Percentiles rank a stretch among this genome's conserved stretches.
These are phyloP conservation scores for Peromyscus leucopus DNA, from an alignment of 2,113 vertebrate species.

Conservation along the genomic window DNA sequence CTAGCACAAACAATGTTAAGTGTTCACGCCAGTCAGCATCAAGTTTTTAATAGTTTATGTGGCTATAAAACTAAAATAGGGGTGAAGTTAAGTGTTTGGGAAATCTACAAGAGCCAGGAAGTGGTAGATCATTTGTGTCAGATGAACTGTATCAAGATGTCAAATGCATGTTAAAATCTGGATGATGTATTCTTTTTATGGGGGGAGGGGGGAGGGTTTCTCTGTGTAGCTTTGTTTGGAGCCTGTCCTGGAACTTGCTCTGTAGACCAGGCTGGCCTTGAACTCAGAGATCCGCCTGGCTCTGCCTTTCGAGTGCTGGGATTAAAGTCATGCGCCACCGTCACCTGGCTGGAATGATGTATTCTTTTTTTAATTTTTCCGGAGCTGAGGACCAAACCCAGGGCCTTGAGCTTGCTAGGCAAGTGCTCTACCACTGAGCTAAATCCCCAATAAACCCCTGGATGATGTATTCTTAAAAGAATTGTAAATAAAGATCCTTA, in stretches of 20 bases:
- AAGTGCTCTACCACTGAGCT: no score
- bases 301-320: no score
- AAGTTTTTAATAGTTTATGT: not conserved
- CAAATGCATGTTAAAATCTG: conserved; percentile 17
- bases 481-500: not conserved
- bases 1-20: not conserved
- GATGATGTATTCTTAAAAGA: not conserved
- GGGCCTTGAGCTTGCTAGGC: no score
- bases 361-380: no score
- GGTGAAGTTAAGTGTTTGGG: not conserved
- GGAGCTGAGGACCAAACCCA: no score
- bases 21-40: not conserved
- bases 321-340: no score
- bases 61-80: not conserved
- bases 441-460: not conserved
- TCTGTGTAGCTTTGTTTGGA: no score
- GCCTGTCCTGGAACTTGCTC: no score
- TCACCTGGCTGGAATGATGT: no score
- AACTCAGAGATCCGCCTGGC: no score
- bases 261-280: no score
- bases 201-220: no score
- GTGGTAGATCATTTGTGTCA: conserved; percentile 3
- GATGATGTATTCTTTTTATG: not conserved
- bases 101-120: not conserved
- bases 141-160: not conserved